Evolutionary conservation across 1,140 invertebrate genomes (phyloP).

Genomic region (Drosophila ambigua): DNA sequence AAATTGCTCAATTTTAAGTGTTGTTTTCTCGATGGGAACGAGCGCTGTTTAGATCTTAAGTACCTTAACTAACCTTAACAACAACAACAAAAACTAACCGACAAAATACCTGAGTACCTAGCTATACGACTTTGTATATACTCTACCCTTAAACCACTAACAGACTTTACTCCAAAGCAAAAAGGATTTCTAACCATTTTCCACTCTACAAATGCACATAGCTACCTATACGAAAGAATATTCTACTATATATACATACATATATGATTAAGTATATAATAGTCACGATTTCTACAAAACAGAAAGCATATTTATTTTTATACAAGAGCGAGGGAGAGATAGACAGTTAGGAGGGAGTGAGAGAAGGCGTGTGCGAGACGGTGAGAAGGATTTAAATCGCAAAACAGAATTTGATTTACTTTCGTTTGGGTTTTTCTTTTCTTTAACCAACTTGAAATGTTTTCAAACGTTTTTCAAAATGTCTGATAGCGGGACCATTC

Average conservation of each 20-base stretch:
- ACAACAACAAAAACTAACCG: conserved; percentile 23
- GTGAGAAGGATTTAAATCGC: conserved; percentile 42
- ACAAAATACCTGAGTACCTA: conserved; percentile 67
- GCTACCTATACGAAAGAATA: conserved; percentile 52
- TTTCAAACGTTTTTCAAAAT: conserved; percentile 84
- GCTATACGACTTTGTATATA: conserved; percentile 54
- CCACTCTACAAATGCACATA: conserved; percentile 65
- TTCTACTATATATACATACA: conserved; percentile 21
- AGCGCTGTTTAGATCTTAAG: conserved; percentile 68
- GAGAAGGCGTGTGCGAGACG: conserved; percentile 22
- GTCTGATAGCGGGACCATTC: conserved; percentile 84
- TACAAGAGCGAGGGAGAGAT: conserved; percentile 52
- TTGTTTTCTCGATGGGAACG: background rate
- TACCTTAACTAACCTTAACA: conserved; percentile 54
- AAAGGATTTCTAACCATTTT: conserved; percentile 47
- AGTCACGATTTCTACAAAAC: conserved; percentile 58
- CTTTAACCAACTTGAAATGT: conserved; percentile 77
- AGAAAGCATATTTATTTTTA: conserved; percentile 75
- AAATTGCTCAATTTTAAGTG: conserved; percentile 64
- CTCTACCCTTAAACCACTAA: conserved; percentile 49
- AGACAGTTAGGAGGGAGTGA: conserved; percentile 18
- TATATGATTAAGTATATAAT: conserved; percentile 48
- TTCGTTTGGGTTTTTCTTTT: conserved; percentile 63
- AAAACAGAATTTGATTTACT: conserved; percentile 53
- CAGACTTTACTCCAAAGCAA: conserved; percentile 54